Conservation (phyloP, 2,888 invertebrate species). For the Mythimna ferrago region DNA sequence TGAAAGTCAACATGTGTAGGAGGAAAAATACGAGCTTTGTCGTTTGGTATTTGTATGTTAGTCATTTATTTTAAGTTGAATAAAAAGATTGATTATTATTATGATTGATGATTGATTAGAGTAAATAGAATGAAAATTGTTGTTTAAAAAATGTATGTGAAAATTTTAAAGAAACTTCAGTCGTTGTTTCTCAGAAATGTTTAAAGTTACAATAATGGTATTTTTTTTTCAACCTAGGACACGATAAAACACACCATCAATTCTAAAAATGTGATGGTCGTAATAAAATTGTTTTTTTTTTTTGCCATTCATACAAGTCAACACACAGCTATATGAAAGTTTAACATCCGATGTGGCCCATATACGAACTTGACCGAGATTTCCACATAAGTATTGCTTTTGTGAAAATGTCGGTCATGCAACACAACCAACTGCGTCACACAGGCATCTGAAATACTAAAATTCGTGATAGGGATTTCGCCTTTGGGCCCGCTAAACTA, state of each 20-base stretch:
- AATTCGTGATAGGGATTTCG: background rate
- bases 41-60: background rate
- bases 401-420: constrained; percentile 55
- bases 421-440: constrained; percentile 10
- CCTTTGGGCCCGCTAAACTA: background rate
- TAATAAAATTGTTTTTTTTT: constrained; percentile 6
- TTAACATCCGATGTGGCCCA: constrained; percentile 29
- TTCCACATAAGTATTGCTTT: constrained; percentile 47
- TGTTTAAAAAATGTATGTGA: too few species aligned
- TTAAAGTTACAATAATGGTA: background rate
- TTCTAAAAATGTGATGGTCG: background rate
- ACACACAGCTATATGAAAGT: constrained; percentile 15
- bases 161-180: too few species aligned
- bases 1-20: constrained; percentile 33
- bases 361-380: constrained; percentile 55
- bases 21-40: constrained; percentile 14
- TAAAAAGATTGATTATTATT: too few species aligned
- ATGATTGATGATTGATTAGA: too few species aligned
- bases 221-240: background rate
- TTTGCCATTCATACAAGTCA: background rate
- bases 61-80: background rate
- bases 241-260: background rate
- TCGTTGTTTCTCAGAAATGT: background rate
- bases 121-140: too few species aligned
- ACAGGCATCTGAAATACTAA: background rate